Base-by-base conservation (phyloP, 2,113 vertebrate species). In the Hippocampus barbouri region DNA sequence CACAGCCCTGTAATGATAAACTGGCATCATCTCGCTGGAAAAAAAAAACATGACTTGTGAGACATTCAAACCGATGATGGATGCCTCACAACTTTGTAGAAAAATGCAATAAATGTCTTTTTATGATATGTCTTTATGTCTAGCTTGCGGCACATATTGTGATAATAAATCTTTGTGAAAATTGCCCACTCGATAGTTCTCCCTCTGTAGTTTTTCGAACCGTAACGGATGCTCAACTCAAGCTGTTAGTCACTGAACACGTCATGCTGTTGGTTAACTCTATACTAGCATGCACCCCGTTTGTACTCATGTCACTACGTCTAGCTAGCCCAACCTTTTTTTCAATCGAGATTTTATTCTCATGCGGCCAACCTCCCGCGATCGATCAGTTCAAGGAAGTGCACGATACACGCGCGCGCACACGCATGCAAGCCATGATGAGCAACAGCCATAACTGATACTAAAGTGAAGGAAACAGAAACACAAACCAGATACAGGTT, bases 191-290 rank as follows among this genome's bases (percentile, higher is more conserved):
- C 30, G 20, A 21, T 40, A 20, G 30, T 81, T 80, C 72, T 79
- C 85, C 79, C 83, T 79, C 74, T 76, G 81, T 76, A 76, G 78
- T 73, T 73, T 86, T 77, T 81, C 79, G 77, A 72, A 74, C 81
- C 75, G 82, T 85, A 73, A 83, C 86, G 60, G 74, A 87, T 74
- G 80, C 74, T 74, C 66, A 79, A 69, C 80, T 87, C 87, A 90
- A 81, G 72, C 74, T 77, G 81, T 90, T 88, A 88, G 79, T 74
- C 40, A 74, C 15, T 65, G 75, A 89, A 72, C 80, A 79, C 2
- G 14, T 23, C 69, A 62, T 62, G 56, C 43, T 73, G 53, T 75
- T 75, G 30, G 9, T 1, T 82, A 85, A 80, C 77, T 81, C 83
- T 70, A 49, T 49, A 12, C 15, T 9, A 7, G 2, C 38, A 38